Base-by-base conservation (phyloP, 2,113 vertebrate genomes). In the Merops nubicus region DNA sequence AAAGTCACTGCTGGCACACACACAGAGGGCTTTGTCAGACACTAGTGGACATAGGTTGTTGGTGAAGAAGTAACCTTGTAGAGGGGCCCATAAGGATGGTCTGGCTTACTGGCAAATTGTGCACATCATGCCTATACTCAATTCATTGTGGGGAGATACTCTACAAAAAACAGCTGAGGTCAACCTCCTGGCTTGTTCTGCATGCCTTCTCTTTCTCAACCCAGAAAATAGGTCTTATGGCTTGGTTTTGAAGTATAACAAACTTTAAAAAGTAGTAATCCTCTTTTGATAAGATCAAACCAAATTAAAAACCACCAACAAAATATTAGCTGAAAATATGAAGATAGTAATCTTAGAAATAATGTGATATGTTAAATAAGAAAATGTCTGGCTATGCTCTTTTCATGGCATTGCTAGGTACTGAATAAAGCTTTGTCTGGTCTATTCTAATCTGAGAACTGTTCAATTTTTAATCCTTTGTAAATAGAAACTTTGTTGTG, bases 381-480 rank as follows among this genome's bases (percentile, higher is more conserved):
- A 64, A 60, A 90, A 36, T 75, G 53, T 8, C 48, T 29, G 75
- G 22, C 63, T 80, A 23, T 72, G 11, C 9, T 83, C 7, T 83
- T 83, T 64, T 63, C n/a, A 15, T 16, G 50, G 36, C 28, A 21
- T 59, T 80, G 22, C 34, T 59, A 63, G 47, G 67, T 77, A 53
- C 8, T 42, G 34, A 73, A 51, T 70, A 81, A 93, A 93, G 51
- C 21, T 69, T 70, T 86, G 43, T 42, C 38, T 88, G 5, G 0
- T 57, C 43, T 74, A 1, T 45, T 93, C 31, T 50, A 36, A 77
- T 60, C 45, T 77, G 59, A 69, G 59, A 86, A 65, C 38, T 28
- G 25, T 85, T 90, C 62, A 59, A 12, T 72, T 94, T 89, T 88
- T 45, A 53, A 62, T 95, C 18, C 33, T 76, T 67, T 85, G 31